Evolutionary conservation across 2,888 invertebrate genomes (phyloP).

Genomic region (Sthenelais limicola): DNA sequence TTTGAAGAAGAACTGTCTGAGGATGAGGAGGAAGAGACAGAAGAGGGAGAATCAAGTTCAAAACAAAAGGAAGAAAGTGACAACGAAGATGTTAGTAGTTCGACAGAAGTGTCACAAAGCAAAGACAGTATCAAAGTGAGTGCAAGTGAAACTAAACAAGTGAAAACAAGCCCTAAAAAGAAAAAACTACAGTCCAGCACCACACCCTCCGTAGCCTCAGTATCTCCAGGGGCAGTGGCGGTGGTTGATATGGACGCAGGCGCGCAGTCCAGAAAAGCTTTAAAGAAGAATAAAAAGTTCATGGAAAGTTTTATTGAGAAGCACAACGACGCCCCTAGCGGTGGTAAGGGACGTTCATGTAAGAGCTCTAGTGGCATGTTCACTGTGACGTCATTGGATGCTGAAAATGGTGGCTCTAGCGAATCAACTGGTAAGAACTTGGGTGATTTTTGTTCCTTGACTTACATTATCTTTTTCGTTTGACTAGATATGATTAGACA

Average conservation of each 20-base stretch:
- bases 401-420: too few species aligned
- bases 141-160: background rate
- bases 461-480: too few species aligned
- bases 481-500: too few species aligned
- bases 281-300: too few species aligned
- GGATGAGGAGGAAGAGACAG: slow-evolving; percentile 8
- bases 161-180: background rate
- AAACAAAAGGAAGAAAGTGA: slow-evolving; percentile 19
- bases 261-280: background rate
- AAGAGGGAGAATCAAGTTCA: slow-evolving; percentile 8
- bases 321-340: too few species aligned
- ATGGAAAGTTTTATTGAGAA: too few species aligned
- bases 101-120: background rate
- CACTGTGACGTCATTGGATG: slow-evolving; percentile 6
- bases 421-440: too few species aligned
- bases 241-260: background rate
- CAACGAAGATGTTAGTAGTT: slow-evolving; percentile 32
- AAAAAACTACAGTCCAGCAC: background rate
- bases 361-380: slow-evolving; percentile 26
- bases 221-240: background rate
- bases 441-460: too few species aligned
- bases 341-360: background rate
- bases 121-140: slow-evolving; percentile 13
- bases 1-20: slow-evolving; percentile 3
- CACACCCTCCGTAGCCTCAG: background rate